These are phyloP conservation scores for Crotalus viridis DNA, from an alignment of 2,113 vertebrate genomes.

Conservation along the genomic window DNA sequence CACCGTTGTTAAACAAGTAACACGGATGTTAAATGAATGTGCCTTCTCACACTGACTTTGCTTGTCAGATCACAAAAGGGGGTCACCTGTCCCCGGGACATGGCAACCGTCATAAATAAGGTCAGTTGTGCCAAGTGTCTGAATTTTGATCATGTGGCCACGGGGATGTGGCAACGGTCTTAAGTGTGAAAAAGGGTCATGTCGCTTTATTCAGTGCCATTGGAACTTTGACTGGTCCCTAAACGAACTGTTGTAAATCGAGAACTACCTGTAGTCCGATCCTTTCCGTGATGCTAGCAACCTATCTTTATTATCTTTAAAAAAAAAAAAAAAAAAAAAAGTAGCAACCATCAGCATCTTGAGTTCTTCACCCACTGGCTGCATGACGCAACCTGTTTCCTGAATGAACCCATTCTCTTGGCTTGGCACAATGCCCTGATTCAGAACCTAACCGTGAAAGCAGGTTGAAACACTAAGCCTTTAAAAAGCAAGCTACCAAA, in stretches of 20 bases:
- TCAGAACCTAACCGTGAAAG: background rate
- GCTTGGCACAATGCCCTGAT: background rate
- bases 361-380: background rate
- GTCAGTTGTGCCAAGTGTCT: too few species aligned
- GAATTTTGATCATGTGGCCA: too few species aligned
- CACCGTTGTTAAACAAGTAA: background rate
- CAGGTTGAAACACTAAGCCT: background rate
- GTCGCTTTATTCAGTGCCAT: too few species aligned
- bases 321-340: too few species aligned
- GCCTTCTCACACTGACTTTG: background rate
- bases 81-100: too few species aligned
- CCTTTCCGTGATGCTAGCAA: background rate
- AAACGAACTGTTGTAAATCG: too few species aligned
- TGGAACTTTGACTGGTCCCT: too few species aligned
- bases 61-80: background rate
- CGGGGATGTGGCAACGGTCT: too few species aligned
- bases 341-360: too few species aligned
- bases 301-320: background rate
- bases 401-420: background rate
- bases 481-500: background rate
- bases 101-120: too few species aligned
- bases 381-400: background rate
- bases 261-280: accelerated
- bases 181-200: too few species aligned
- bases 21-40: background rate